Percentiles rank a stretch among this genome's conserved stretches.
Conservation (phyloP, 92 coral and sea anemone genomes). For the Meandrina meandrites region DNA sequence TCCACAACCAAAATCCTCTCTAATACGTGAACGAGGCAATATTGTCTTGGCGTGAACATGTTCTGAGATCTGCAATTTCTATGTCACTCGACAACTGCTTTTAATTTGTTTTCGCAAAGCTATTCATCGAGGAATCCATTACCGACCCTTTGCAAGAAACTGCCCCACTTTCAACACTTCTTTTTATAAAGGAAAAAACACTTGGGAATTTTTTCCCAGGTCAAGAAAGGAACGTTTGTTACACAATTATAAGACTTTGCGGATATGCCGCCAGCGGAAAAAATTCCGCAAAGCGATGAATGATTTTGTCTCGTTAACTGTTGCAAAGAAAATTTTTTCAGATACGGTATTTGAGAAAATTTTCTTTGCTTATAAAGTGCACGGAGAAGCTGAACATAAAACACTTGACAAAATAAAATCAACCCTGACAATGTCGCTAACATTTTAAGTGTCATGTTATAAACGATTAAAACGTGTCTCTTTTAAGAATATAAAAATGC, state of each 20-base stretch:
- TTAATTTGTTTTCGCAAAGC: neutral
- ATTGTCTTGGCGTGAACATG: neutral
- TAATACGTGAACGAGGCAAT: neutral
- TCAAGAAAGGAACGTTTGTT: neutral
- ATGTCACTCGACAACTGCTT: neutral
- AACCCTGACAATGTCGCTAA: neutral
- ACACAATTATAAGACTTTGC: neutral
- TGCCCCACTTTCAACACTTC: conserved; percentile 6
- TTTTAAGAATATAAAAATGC: no score
- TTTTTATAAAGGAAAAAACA: neutral
- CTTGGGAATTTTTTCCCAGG: neutral
- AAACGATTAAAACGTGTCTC: neutral
- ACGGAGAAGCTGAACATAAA: neutral
- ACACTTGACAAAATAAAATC: neutral
- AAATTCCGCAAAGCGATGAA: neutral
- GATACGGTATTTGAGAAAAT: neutral
- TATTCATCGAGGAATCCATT: neutral
- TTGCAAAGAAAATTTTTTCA: no score
- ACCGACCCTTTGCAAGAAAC: neutral
- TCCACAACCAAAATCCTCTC: no score
- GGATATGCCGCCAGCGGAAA: neutral
- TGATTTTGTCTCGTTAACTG: neutral
- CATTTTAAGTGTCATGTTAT: neutral
- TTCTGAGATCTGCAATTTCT: neutral
- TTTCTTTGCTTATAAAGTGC: neutral